A percentile compares a stretch with the other conserved stretches of the same genome.
phyloP scores from a whole-genome alignment of 2,888 invertebrate species.

The Orchesella flavescens region DNA sequence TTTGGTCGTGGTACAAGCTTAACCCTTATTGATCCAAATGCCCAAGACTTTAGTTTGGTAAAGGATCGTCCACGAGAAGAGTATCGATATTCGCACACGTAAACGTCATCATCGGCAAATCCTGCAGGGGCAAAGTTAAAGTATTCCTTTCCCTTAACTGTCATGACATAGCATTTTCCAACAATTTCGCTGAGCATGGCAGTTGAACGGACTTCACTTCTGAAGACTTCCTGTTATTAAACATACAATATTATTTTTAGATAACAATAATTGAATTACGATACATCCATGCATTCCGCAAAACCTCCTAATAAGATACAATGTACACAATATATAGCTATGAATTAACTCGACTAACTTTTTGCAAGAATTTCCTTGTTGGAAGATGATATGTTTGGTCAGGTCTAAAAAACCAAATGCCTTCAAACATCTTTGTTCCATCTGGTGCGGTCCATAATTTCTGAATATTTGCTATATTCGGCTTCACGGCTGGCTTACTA shows the following conservation, averaged over 20 bases:
- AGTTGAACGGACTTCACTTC: constrained; percentile 90
- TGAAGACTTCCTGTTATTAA: constrained; percentile 87
- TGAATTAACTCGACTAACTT: constrained; percentile 73
- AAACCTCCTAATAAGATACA: background rate
- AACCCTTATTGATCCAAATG: constrained; percentile 76
- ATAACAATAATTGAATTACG: constrained; percentile 9
- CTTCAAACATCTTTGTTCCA: constrained; percentile 90
- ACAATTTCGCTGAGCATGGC: constrained; percentile 88
- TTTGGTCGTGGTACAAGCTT: constrained; percentile 82
- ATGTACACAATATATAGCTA: background rate
- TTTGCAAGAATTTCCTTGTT: constrained; percentile 94
- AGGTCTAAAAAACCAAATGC: constrained; percentile 92
- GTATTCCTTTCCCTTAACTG: constrained; percentile 87
- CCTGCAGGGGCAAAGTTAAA: constrained; percentile 91
- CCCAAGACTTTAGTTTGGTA: constrained; percentile 88
- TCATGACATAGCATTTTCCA: constrained; percentile 94
- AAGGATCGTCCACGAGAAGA: constrained; percentile 88
- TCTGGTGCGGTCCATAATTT: constrained; percentile 89
- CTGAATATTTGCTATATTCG: constrained; percentile 89
- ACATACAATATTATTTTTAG: constrained; percentile 10
- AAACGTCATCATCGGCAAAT: constrained; percentile 93
- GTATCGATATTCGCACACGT: constrained; percentile 97
- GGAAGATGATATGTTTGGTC: constrained; percentile 97
- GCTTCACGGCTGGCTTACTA: constrained; percentile 77
- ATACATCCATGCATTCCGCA: background rate